Conservation (phyloP, 1,140 invertebrate genomes). For the Pectinophora gossypiella region DNA sequence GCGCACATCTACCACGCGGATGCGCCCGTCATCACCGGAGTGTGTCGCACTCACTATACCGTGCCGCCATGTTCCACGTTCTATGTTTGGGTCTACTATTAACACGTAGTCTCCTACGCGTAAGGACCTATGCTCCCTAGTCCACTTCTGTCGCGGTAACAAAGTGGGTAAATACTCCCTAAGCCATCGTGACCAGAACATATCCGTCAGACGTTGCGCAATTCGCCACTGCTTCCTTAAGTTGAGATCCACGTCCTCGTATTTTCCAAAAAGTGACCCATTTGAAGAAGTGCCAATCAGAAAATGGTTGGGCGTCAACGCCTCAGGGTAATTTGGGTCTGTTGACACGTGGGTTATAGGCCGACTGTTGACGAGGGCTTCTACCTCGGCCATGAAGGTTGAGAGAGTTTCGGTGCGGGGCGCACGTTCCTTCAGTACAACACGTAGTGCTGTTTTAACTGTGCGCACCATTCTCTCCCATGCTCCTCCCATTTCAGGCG, state of each 20-base stretch:
- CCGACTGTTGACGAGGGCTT: constrained; percentile 7
- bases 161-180: constrained; percentile 5
- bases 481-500: constrained; percentile 12
- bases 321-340: constrained; percentile 3
- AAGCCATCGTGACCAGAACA: constrained; percentile 7
- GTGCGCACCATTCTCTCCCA: constrained; percentile 18
- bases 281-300: background rate
- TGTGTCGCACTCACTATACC: background rate
- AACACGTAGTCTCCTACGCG: constrained; percentile 6
- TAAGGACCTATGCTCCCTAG: background rate
- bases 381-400: constrained; percentile 7
- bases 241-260: background rate
- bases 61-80: background rate
- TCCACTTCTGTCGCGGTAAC: background rate
- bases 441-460: constrained; percentile 2
- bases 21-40: constrained; percentile 6
- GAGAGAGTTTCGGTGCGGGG: background rate
- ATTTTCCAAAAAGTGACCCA: background rate
- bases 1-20: constrained; percentile 3
- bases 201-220: constrained; percentile 2
- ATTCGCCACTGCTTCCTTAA: background rate
- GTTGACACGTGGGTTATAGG: constrained; percentile 15
- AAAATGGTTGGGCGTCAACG: constrained; percentile 7
- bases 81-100: background rate
- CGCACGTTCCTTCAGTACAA: background rate